Conservation (phyloP, 1,140 invertebrate species). For the Mylabris phalerata region DNA sequence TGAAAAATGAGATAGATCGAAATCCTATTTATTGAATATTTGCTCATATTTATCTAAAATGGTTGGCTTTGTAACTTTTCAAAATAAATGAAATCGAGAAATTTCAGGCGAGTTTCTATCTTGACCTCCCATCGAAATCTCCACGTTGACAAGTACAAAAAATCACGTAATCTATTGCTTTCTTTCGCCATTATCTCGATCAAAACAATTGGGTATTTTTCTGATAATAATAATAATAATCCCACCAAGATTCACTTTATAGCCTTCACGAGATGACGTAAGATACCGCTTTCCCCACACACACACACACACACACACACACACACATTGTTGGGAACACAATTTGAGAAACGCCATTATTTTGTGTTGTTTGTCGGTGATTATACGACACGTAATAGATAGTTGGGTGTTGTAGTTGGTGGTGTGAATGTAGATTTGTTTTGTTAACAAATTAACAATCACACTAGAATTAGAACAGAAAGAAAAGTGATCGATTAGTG, state of each 20-base stretch:
- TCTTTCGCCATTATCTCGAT: background rate
- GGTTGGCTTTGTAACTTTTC: too few relatives aligned
- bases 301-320: conserved; percentile 14
- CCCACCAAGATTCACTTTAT: conserved; percentile 17
- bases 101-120: conserved; percentile 1
- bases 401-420: background rate
- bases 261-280: conserved; percentile 23
- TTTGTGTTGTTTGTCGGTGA: conserved; percentile 14
- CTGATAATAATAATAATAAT: background rate
- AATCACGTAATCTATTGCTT: background rate
- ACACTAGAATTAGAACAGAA: too few relatives aligned
- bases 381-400: conserved; percentile 9
- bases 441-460: too few relatives aligned
- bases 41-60: too few relatives aligned
- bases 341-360: conserved; percentile 18
- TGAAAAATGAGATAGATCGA: too few relatives aligned
- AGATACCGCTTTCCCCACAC: conserved; percentile 22
- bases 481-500: too few relatives aligned
- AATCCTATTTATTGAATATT: too few relatives aligned
- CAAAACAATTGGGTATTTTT: conserved; percentile 2
- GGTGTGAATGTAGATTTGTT: too few relatives aligned
- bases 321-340: background rate
- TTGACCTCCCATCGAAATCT: conserved; percentile 6
- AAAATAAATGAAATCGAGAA: too few relatives aligned
- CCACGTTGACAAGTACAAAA: background rate